Evolutionary conservation across 2,888 invertebrate species (phyloP), one percentile per base, ranked within the genome.

Genomic region (Philaethria dido): DNA sequence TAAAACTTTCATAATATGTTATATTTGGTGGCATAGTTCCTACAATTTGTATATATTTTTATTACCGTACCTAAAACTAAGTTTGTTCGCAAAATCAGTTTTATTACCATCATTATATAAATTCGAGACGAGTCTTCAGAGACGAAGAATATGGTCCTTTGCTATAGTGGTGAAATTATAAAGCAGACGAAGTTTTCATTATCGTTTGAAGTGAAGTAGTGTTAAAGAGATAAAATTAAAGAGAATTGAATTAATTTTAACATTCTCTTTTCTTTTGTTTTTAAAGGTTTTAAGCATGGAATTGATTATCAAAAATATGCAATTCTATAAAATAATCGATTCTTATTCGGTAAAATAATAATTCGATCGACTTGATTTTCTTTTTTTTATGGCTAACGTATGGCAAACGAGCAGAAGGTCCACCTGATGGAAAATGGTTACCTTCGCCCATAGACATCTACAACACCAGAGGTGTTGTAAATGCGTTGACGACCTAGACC

Each of bases 91-190:
- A 13, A 16, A 64, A 14, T 47, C 16, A 47, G 55, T 47, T 64
- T 55, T 64, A 55, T 25, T 22, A 47, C 22, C 16, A 64, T 64
- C 45, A 55, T 55, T 64, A 64, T 55, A 64, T 55, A 45, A 55
- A 45, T 57, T 57, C 39, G 14, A 39, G 45, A 45, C 22, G 44
- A 25, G 36, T 39, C 47, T 64, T 54, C 36, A n/a, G 55, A 48
- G 55, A 39, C 16, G 47, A 16, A 33, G 33, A 54, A 54, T 63
- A 64, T 55, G 63, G 36, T 45, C 20, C 20, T 62, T 44, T 33
- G 11, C 54, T 45, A 33, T 45, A 29, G 44, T 60, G 45, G 60
- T 47, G 47, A 45, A 45, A 60, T 60, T 60, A 60, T 60, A 47
- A 45, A 47, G 60, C 57, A 16, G 22, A 22, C 22, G 13, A 45